Conservation (phyloP, 2,113 vertebrate species). For the Bubalus kerabau region DNA sequence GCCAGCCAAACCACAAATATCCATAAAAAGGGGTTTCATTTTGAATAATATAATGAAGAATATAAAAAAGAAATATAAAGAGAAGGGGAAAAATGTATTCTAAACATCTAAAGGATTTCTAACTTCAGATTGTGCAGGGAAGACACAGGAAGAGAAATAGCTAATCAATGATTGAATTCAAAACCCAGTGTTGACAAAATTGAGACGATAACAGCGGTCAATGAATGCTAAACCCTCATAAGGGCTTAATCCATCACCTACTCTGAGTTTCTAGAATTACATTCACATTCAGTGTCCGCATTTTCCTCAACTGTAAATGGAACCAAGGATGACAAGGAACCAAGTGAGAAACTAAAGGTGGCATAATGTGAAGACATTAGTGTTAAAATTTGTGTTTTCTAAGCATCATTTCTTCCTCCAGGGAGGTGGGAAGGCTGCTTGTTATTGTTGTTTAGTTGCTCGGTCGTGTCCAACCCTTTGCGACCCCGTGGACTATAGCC, state of each 20-base stretch:
- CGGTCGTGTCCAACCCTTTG: neutral
- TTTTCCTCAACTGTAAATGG: neutral
- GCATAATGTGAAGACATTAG: neutral
- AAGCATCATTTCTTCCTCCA: neutral
- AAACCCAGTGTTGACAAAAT: neutral
- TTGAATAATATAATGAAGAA: conserved; percentile 55
- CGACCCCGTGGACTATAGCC: neutral
- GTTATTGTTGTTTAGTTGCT: neutral
- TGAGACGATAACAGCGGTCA: neutral
- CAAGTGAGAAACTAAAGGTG: neutral
- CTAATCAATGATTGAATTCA: neutral
- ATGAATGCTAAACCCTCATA: neutral
- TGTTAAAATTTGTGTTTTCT: neutral
- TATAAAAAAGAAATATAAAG: conserved; percentile 44
- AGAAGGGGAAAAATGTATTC: conserved; percentile 1
- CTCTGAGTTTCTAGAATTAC: neutral
- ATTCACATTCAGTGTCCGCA: neutral
- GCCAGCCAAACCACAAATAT: conserved; percentile 66
- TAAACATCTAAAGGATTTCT: neutral
- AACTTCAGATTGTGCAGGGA: neutral
- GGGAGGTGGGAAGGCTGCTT: neutral
- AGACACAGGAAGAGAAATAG: neutral
- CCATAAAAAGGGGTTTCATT: conserved; percentile 54
- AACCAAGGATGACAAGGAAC: neutral
- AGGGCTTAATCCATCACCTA: neutral